Evolutionary conservation across 2,888 invertebrate species (phyloP).

Genomic region (Spilosoma lubricipeda): DNA sequence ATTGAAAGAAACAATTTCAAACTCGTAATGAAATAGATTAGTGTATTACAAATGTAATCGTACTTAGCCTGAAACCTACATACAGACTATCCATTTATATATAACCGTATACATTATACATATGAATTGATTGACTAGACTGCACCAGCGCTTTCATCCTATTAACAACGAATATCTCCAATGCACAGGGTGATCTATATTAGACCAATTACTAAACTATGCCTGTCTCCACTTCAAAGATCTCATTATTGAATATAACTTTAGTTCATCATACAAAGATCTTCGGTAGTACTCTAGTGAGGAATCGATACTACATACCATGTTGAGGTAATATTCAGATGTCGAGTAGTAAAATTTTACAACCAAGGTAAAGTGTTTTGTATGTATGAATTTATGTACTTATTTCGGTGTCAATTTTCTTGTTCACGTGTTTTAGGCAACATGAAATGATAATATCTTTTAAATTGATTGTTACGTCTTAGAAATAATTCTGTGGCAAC

Average conservation of each 20-base stretch:
- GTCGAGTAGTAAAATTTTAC: constrained; percentile 12
- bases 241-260: constrained; percentile 29
- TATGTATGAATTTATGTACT: constrained; percentile 3
- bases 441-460: background rate
- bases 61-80: constrained; percentile 1
- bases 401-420: background rate
- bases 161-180: constrained; percentile 31
- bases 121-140: constrained; percentile 3
- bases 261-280: constrained; percentile 30
- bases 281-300: constrained; percentile 17
- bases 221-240: constrained; percentile 10
- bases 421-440: background rate
- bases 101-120: too few relatives aligned
- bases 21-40: background rate
- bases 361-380: background rate
- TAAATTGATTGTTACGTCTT: background rate
- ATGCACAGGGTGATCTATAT: constrained; percentile 21
- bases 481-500: background rate
- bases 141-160: constrained; percentile 24
- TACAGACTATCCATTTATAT: background rate
- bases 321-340: constrained; percentile 2
- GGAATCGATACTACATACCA: constrained; percentile 13
- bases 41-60: background rate
- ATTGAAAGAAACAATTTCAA: too few relatives aligned
- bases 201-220: constrained; percentile 32